Percentiles rank a stretch among this genome's conserved stretches.
These are phyloP conservation scores for Apteryx mantelli DNA, from an alignment of 2,113 vertebrate species.

Conservation along the genomic window DNA sequence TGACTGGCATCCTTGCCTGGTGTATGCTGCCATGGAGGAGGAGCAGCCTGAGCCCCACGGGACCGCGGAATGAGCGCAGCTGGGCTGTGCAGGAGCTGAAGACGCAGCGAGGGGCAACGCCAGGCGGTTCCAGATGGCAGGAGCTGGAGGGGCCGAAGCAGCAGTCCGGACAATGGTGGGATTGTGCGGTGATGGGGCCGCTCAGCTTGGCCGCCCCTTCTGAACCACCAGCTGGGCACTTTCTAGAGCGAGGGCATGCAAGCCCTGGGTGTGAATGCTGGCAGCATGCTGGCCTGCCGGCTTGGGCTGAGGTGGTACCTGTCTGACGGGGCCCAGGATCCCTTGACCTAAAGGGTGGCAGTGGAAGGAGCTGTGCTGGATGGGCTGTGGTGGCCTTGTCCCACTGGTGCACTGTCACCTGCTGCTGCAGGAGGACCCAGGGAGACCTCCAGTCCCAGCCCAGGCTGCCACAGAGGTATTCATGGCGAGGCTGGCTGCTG, in stretches of 20 bases:
- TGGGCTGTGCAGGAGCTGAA: background rate
- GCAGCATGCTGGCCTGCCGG: background rate
- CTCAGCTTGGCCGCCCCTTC: background rate
- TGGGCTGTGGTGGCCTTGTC: accelerated
- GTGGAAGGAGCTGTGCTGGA: accelerated
- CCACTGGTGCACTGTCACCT: background rate
- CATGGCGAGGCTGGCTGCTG: too few relatives aligned
- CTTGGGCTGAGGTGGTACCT: background rate
- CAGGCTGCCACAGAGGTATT: background rate
- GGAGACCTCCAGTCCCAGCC: background rate
- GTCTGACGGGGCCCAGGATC: background rate
- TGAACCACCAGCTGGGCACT: background rate
- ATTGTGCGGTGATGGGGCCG: background rate
- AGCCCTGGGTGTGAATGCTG: background rate
- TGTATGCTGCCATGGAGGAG: background rate
- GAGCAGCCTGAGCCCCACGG: background rate
- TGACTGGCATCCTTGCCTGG: background rate
- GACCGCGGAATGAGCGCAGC: background rate
- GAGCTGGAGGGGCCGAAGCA: background rate
- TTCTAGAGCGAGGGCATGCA: background rate
- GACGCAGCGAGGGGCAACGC: background rate
- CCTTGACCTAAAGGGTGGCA: accelerated
- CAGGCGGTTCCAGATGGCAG: background rate
- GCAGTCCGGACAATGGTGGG: background rate
- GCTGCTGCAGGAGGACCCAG: accelerated